Base-by-base conservation (phyloP, 2,888 invertebrate genomes). In the Euplagia quadripunctaria region DNA sequence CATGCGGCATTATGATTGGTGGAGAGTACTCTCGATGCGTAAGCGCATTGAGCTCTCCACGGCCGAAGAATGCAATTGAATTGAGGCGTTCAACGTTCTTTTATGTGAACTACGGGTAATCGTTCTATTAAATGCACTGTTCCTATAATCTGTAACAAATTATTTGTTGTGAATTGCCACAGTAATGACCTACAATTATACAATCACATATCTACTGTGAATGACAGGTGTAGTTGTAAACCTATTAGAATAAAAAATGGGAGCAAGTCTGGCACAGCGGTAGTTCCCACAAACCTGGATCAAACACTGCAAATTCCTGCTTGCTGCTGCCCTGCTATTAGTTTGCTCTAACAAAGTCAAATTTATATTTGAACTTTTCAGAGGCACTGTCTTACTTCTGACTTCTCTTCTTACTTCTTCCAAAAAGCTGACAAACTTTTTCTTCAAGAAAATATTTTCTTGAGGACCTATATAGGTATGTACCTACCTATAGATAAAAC, bases 61-160 rank as follows among this genome's bases (percentile, higher is more conserved):
- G 83, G 83, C 83, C 85, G 83, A 90, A 87, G 89, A 92, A 92
- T 89, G 89, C 92, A 92, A 93, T 94, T 91, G 90, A 94, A 93
- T 91, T 91, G 91, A 91, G 88, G 88, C 88, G 86, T 88, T 89
- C 87, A 91, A 89, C 88, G 87, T 85, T 88, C 89, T 90, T 91
- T 92, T 92, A 90, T 89, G 88, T 87, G 88, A 87, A 88, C 84
- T 89, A 82, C 83, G 77, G 82, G 88, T 92, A 90, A 92, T 91
- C 79, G 90, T 88, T 89, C 89, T 86, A 90, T 92, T 83, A 83
- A 85, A 81, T 70, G 81, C 72, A 81, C 67, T 75, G 75, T 80
- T 76, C 70, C 71, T 68, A 42, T 55, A 63, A 73, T 64, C 49
- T 76, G 55, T 68, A 70, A 69, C 64, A 77, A 80, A 75, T 80